Evolutionary conservation across 1,140 invertebrate species (phyloP).

Genomic region (Bombus balteatus): DNA sequence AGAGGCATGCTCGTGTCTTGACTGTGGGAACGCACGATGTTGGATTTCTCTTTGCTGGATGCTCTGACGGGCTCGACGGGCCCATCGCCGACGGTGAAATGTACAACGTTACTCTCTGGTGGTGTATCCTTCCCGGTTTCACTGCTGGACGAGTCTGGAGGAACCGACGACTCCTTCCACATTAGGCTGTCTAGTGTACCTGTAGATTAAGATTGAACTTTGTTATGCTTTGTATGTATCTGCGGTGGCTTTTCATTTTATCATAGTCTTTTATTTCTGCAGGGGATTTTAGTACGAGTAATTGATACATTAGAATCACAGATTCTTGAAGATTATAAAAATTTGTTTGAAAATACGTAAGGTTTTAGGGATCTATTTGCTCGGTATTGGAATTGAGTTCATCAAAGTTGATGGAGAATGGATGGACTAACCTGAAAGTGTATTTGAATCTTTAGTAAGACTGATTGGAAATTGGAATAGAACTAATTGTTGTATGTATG

Average conservation of each 20-base stretch:
- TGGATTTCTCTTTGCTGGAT: conserved; percentile 40
- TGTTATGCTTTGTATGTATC: not conserved
- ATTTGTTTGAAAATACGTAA: too few relatives aligned
- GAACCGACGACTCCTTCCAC: conserved; percentile 81
- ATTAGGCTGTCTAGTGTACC: conserved; percentile 74
- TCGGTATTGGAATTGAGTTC: too few relatives aligned
- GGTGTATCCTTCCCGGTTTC: conserved; percentile 80
- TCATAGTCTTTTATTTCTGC: not conserved
- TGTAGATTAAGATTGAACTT: conserved; percentile 62
- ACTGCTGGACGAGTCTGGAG: conserved; percentile 80
- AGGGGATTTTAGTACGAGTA: too few relatives aligned
- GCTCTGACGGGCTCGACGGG: conserved; percentile 44
- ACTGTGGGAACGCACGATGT: conserved; percentile 74
- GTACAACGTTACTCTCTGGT: conserved; percentile 74
- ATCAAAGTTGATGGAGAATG: too few relatives aligned
- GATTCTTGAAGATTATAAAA: too few relatives aligned
- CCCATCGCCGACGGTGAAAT: conserved; percentile 76
- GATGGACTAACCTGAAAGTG: too few relatives aligned
- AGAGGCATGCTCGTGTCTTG: conserved; percentile 79
- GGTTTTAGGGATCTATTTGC: too few relatives aligned
- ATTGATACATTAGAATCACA: too few relatives aligned
- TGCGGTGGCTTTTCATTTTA: not conserved
- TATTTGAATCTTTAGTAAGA: too few relatives aligned
- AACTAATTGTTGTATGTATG: too few relatives aligned
- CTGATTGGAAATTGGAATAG: too few relatives aligned